Evolutionary conservation across 1,140 invertebrate genomes (phyloP).

Genomic region (Ceratosolen fusciceps): DNA sequence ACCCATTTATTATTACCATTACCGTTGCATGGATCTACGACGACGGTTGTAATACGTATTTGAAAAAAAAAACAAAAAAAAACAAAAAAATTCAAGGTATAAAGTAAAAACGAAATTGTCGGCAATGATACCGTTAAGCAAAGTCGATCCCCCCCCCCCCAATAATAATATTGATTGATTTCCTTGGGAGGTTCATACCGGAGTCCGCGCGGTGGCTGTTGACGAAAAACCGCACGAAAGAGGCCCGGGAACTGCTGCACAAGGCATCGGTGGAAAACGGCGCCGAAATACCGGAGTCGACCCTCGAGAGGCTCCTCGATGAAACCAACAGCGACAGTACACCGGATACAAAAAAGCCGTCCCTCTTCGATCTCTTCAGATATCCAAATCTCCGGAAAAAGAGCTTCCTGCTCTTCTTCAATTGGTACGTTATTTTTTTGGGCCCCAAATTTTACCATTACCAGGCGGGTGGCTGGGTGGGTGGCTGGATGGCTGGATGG

Average conservation of each 20-base stretch:
- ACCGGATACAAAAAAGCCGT: constrained; percentile 70
- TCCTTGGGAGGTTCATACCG: constrained; percentile 78
- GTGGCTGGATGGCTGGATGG: too few relatives aligned
- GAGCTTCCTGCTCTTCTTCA: constrained; percentile 82
- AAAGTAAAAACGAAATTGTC: too few relatives aligned
- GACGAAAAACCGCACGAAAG: constrained; percentile 79
- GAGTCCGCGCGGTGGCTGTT: constrained; percentile 87
- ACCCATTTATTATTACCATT: too few relatives aligned
- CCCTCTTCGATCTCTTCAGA: constrained; percentile 79
- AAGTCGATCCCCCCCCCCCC: too few relatives aligned
- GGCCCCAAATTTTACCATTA: too few relatives aligned
- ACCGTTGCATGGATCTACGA: too few relatives aligned
- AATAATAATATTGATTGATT: too few relatives aligned
- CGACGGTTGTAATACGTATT: too few relatives aligned
- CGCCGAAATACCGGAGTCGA: constrained; percentile 73
- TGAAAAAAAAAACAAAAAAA: too few relatives aligned
- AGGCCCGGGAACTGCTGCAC: constrained; percentile 80
- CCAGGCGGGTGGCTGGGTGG: too few relatives aligned
- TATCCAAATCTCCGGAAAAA: constrained; percentile 81
- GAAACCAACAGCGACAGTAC: constrained; percentile 67
- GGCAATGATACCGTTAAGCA: too few relatives aligned
- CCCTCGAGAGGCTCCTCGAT: constrained; percentile 72
- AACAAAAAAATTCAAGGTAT: too few relatives aligned
- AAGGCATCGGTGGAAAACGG: constrained; percentile 80
- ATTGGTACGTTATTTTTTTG: constrained; percentile 79